A percentile compares a stretch with the other conserved stretches of the same genome.
These are phyloP conservation scores for Oplegnathus fasciatus DNA, from an alignment of 2,113 vertebrate species.

Conservation along the genomic window DNA sequence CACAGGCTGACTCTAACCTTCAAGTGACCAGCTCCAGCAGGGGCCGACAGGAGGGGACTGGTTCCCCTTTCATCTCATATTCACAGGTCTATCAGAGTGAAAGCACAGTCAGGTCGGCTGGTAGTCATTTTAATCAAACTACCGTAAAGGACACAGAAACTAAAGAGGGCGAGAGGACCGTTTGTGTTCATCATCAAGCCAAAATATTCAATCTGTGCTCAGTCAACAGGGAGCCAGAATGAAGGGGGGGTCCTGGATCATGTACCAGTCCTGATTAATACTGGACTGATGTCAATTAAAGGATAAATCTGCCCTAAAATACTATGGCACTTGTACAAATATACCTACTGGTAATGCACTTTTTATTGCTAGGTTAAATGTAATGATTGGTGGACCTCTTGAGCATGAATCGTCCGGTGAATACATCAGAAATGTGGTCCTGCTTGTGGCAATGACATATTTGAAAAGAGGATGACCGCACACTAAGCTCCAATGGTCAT, in stretches of 20 bases:
- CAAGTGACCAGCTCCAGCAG: constrained; percentile 59
- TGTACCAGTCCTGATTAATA: neutral
- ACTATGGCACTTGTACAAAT: neutral
- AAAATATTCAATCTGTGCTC: constrained; percentile 11
- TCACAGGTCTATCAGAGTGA: neutral
- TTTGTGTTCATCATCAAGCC: neutral
- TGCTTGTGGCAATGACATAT: neutral
- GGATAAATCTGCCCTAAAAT: neutral
- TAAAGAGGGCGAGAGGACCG: neutral
- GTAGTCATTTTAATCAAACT: neutral
- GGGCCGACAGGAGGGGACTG: constrained; percentile 21
- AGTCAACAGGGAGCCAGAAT: neutral
- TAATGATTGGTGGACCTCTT: neutral
- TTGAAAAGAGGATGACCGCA: neutral
- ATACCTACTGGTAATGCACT: neutral
- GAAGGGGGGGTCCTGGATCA: neutral
- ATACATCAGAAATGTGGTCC: too few relatives aligned
- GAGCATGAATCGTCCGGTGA: neutral
- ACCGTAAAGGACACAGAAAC: neutral
- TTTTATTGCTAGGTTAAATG: neutral
- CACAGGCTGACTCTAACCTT: constrained; percentile 59
- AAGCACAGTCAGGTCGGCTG: neutral
- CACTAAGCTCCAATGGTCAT: neutral
- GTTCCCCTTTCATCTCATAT: constrained; percentile 47
- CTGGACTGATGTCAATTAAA: neutral